A percentile compares a stretch with the other conserved stretches of the same genome.
These are phyloP conservation scores for Cheilosia vernalis DNA, from an alignment of 2,888 invertebrate species.

Conservation along the genomic window DNA sequence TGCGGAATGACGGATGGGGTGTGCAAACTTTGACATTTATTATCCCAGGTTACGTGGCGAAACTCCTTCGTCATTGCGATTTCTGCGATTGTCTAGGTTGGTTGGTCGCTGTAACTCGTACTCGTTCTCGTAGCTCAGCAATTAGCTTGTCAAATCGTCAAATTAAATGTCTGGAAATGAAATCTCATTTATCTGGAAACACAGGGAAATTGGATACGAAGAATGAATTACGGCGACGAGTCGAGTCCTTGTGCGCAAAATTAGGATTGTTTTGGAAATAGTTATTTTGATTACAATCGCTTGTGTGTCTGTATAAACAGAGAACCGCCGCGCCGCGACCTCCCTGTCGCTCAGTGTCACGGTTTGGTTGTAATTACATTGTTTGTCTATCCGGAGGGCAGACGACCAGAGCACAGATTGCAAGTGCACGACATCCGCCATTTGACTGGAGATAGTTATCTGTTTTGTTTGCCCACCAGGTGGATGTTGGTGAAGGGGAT, in stretches of 20 bases:
- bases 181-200: constrained; percentile 60
- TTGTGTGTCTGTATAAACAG: not conserved
- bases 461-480: constrained; percentile 45
- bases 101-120: not conserved
- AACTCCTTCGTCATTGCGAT: constrained; percentile 45
- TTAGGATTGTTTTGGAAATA: constrained; percentile 67
- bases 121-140: constrained; percentile 23
- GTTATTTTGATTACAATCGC: constrained; percentile 66
- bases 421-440: constrained; percentile 52
- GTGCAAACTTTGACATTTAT: constrained; percentile 70
- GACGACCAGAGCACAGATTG: constrained; percentile 17
- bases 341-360: constrained; percentile 35
- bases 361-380: constrained; percentile 68
- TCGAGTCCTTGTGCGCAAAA: constrained; percentile 65
- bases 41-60: constrained; percentile 29
- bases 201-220: not conserved
- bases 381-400: constrained; percentile 48
- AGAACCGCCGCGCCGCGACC: not conserved
- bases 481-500: constrained; percentile 1
- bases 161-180: constrained; percentile 72
- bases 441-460: constrained; percentile 39
- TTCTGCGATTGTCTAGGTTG: constrained; percentile 25
- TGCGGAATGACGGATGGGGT: constrained; percentile 50
- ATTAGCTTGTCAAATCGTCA: constrained; percentile 73
- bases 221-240: constrained; percentile 20